A percentile compares a stretch with the other conserved stretches of the same genome.
Evolutionary conservation across 1,140 invertebrate species (phyloP).

Genomic region (Macrotrachela quadricornifera): DNA sequence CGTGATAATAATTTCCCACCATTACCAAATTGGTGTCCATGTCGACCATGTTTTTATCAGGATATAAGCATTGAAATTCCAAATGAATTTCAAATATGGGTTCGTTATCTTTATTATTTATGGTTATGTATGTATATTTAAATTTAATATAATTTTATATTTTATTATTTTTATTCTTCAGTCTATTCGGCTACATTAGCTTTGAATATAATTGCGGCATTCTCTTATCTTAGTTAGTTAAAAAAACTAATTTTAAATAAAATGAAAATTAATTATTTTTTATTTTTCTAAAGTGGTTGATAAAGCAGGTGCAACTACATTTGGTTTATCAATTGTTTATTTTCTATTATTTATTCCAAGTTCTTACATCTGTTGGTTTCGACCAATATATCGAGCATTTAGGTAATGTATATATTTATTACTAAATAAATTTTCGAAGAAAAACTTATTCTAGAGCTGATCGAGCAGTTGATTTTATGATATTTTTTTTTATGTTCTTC

Average conservation of each 20-base stretch:
- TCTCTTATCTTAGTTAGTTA: no score
- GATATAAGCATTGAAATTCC: constrained; percentile 98
- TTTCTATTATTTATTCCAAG: constrained; percentile 75
- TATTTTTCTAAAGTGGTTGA: constrained; percentile 20
- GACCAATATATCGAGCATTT: constrained; percentile 63
- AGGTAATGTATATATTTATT: constrained; percentile 35
- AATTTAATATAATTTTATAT: constrained; percentile 39
- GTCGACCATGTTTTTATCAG: constrained; percentile 91
- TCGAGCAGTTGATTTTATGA: constrained; percentile 98
- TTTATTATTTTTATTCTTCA: constrained; percentile 11
- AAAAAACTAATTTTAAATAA: no score
- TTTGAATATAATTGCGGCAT: constrained; percentile 12
- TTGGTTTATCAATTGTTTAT: constrained; percentile 71
- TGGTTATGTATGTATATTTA: constrained; percentile 75
- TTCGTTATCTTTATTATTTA: constrained; percentile 74
- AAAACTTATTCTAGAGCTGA: constrained; percentile 45
- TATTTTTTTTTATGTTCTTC: constrained; percentile 97
- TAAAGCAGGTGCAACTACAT: constrained; percentile 40
- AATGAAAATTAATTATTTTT: constrained; percentile 12
- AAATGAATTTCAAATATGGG: constrained; percentile 80
- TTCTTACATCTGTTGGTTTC: constrained; percentile 90
- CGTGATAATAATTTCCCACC: constrained; percentile 93
- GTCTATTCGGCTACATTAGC: constrained; percentile 10
- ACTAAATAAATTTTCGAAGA: not conserved
- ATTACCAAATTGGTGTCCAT: constrained; percentile 56